Evolutionary conservation across 2,797 vertebrate species (phyloP), one percentile per base, ranked within the genome.

Genomic region (Pterois miles): DNA sequence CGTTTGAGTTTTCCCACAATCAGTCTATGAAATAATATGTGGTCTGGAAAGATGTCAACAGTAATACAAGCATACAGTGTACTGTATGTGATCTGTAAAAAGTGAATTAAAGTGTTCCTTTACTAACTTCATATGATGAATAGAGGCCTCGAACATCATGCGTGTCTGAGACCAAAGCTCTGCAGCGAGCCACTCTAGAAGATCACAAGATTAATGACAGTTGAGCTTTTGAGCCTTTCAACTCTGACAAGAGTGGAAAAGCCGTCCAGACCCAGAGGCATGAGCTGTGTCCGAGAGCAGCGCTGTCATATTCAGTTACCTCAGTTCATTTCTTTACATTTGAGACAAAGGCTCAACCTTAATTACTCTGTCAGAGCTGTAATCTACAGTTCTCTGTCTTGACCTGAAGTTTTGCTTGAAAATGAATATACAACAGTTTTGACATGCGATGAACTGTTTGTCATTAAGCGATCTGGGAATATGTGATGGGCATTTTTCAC

Each of bases 281-380:
- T 6, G 79, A 66, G 50, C 71, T 46, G 75, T n/a, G 67, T 75
- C 68, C 6, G 73, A 84, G 83, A 74, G 78, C 74, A 38, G 72
- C 14, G 29, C 86, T 86, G 89, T 92, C 91, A 76, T 29, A 74
- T 77, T 57, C 16, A 1, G 10, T 92, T 82, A 83, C 75, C 60
- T 67, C 31, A 4, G 69, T 62, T 82, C 10, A 52, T 11, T 74
- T 73, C 76, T 82, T 78, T 69, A 36, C 36, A n/a, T 81, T 13
- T 54, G 36, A 76, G 68, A 77, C 72, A 36, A 64, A 33, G 62
- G 29, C 23, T 1, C 67, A 79, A 58, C 78, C 89, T 83, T 60
- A 83, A 89, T 91, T 71, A 81, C 48, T 27, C 48, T 5, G 74
- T 76, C 85, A 76, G 77, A 74, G 36, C 65, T 76, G 66, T 70